Evolutionary conservation across 1,140 invertebrate genomes (phyloP).

Genomic region (Tetraneura akinire): DNA sequence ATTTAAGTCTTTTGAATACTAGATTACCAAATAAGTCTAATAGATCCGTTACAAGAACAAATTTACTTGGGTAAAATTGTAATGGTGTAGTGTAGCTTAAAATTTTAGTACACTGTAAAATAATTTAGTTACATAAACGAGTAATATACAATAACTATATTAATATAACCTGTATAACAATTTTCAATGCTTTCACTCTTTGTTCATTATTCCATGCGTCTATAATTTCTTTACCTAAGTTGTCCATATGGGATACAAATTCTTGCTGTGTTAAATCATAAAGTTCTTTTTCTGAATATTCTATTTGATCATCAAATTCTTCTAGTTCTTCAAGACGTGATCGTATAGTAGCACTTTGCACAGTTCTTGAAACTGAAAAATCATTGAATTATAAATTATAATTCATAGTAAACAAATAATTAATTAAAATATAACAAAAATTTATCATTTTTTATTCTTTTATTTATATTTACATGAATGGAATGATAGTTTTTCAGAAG

Average conservation of each 20-base stretch:
- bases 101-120: slow-evolving; percentile 84
- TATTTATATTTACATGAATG: slow-evolving; percentile 53
- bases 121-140: neutral
- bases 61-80: slow-evolving; percentile 97
- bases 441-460: slow-evolving; percentile 45
- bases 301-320: slow-evolving; percentile 86
- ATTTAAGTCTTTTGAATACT: slow-evolving; percentile 83
- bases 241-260: slow-evolving; percentile 83
- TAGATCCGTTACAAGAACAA: slow-evolving; percentile 93
- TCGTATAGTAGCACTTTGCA: slow-evolving; percentile 76
- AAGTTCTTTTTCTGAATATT: slow-evolving; percentile 71
- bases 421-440: neutral
- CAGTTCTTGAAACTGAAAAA: slow-evolving; percentile 70
- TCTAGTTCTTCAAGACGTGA: slow-evolving; percentile 90
- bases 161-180: slow-evolving; percentile 76
- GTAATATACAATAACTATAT: neutral
- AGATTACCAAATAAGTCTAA: slow-evolving; percentile 92
- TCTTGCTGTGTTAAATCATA: slow-evolving; percentile 90
- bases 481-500: slow-evolving; percentile 43
- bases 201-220: slow-evolving; percentile 91
- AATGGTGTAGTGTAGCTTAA: slow-evolving; percentile 84
- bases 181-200: slow-evolving; percentile 93
- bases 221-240: slow-evolving; percentile 85
- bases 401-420: neutral
- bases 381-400: slow-evolving; percentile 44